Evolutionary conservation across 2,888 invertebrate genomes (phyloP), one percentile per base, ranked within the genome.

Genomic region (Myopa tessellatipennis): DNA sequence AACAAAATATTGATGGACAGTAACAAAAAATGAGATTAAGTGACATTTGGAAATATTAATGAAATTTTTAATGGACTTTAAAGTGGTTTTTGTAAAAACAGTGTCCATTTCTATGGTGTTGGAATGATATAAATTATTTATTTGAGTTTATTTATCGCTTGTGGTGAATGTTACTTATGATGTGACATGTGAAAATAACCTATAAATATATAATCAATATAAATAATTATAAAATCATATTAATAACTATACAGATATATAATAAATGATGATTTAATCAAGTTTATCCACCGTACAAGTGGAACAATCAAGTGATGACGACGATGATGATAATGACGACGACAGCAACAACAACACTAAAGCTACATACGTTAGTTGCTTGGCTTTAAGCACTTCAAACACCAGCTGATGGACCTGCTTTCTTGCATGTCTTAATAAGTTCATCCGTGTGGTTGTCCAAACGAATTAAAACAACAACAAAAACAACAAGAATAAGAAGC

Each of bases 401-500:
- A 82, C 78, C 81, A 80, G 81, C 81, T 83, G 81, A 81, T 81
- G 81, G 83, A 81, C 63, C 50, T 16, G 50, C 45, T 4, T 16
- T 3, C 67, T 55, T 68, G 55, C 68, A 75, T 69, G 75, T 75
- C 75, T 75, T 75, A 75, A 75, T 75, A 75, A 75, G 75, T 69
- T 75, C 60, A 68, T 55, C 60, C 75, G 45, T 75, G 8, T 58
- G 75, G 52, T 60, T 67, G 68, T 75, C 69, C 69, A 68, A 40
- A 58, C 67, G 74, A 74, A 68, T 74, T 67, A 40, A 26, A 26
- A 26, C 55, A 68, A 61, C 67, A 52, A 74, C 8, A 40, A 40
- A 16, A 50, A 74, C 52, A 69, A 50, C 52, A 78, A 73, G 38
- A 68, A 71, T 34, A 50, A 55, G 52, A n/a, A 83, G 80, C n/a